A percentile compares a stretch with the other conserved stretches of the same genome.
Conservation (phyloP, 2,888 invertebrate genomes). For the Phalera bucephala region DNA sequence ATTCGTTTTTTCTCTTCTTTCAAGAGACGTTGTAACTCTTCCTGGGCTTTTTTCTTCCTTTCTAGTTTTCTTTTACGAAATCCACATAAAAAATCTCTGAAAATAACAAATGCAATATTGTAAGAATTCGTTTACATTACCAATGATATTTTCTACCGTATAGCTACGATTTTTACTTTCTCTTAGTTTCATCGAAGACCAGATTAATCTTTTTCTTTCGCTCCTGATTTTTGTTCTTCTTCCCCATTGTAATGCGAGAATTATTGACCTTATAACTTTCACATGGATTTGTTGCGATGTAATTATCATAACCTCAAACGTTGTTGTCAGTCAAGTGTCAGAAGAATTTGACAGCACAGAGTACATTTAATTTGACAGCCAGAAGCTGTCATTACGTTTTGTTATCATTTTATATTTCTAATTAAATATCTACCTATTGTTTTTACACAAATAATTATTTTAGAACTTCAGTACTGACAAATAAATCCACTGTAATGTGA, state of each 20-base stretch:
- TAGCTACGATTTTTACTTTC: constrained; percentile 69
- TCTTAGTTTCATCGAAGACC: constrained; percentile 71
- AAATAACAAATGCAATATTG: too few species aligned
- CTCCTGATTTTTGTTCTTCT: constrained; percentile 56
- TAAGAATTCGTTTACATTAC: too few species aligned
- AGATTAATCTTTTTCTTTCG: constrained; percentile 62
- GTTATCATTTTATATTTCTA: too few species aligned
- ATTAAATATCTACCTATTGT: too few species aligned
- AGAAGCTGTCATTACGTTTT: too few species aligned
- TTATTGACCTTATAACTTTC: neutral
- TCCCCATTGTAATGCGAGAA: constrained; percentile 11
- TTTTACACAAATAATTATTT: too few species aligned
- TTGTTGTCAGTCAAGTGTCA: neutral
- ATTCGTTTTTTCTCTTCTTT: constrained; percentile 90
- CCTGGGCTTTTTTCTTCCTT: constrained; percentile 88
- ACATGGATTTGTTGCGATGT: neutral
- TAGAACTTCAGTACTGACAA: too few species aligned
- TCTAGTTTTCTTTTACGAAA: constrained; percentile 92
- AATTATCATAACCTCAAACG: neutral
- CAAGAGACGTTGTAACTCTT: constrained; percentile 86
- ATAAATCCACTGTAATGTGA: too few species aligned
- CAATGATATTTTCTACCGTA: too few species aligned
- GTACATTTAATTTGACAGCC: too few species aligned
- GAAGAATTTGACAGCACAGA: too few species aligned
- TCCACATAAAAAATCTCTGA: constrained; percentile 90